Base-by-base conservation (phyloP, 2,888 invertebrate species). In the Thymelicus sylvestris region DNA sequence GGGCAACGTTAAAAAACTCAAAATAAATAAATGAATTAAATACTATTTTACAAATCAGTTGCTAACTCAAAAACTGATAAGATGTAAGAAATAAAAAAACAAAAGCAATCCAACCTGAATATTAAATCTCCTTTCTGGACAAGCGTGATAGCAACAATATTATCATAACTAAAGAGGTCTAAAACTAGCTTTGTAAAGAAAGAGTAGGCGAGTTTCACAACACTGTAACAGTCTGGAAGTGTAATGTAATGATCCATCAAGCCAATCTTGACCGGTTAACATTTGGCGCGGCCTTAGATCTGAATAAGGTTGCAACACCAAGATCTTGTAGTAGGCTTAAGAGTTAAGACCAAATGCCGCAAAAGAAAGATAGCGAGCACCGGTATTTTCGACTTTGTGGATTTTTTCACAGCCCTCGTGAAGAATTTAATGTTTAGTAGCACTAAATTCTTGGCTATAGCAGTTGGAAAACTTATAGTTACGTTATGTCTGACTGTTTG, bases 271-370 rank as follows among this genome's bases (percentile, higher is more conserved):
- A 87, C 90, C 89, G 88, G 90, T 88, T 92, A 90, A 86, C 92
- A 92, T 92, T 91, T 91, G 76, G 83, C 77, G 76, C 81, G 90
- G 86, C 92, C 91, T 91, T 86, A 86, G 79, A 78, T 81, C 74
- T 74, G 75, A 72, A 77, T 77, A 78, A 80, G 79, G 78, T 90
- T 90, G 81, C 88, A 81, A 87, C 87, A 89, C 68, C 67, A 71
- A 69, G 74, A 76, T 70, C 65, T 70, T 12, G 59, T 48, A 65
- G 19, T n/a, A 60, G 64, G 69, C 62, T 44, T 19, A 65, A 47
- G 31, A 31, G 31, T 19, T 19, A 19, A 19, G 44, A 48, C 38
- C 57, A 59, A 10, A 47, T 38, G 59, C 62, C 66, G 50, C 60
- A 63, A 67, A 72, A 71, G 68, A 72, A 68, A 66, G 67, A 66